A percentile compares a stretch with the other conserved stretches of the same genome.
These are phyloP conservation scores for Synanthedon formicaeformis DNA, from an alignment of 2,888 invertebrate genomes.

Conservation along the genomic window DNA sequence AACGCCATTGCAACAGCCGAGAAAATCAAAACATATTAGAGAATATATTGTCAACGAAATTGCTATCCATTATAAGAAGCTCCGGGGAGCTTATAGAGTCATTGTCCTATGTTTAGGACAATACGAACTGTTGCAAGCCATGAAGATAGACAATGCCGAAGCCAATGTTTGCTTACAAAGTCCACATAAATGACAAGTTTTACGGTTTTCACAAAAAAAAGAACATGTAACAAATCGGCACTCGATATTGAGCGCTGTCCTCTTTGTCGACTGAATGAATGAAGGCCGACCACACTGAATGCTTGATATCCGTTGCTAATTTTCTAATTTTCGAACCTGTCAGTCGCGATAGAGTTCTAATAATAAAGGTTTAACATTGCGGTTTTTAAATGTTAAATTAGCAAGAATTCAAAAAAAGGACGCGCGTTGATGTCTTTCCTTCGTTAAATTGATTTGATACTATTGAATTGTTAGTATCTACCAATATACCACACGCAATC, in stretches of 20 bases:
- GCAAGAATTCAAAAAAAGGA: neutral
- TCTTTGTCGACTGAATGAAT: constrained; percentile 41
- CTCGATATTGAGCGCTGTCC: constrained; percentile 7
- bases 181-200: constrained; percentile 25
- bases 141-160: constrained; percentile 19
- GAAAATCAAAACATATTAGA: constrained; percentile 68
- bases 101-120: constrained; percentile 31
- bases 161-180: constrained; percentile 38
- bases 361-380: constrained; percentile 10
- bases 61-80: constrained; percentile 44
- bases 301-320: constrained; percentile 58
- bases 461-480: too few species aligned
- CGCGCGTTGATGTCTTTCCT: constrained; percentile 7
- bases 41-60: constrained; percentile 53
- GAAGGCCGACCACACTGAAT: constrained; percentile 53
- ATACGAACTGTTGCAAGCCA: constrained; percentile 26
- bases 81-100: constrained; percentile 44
- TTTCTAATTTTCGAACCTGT: constrained; percentile 41
- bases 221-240: constrained; percentile 5
- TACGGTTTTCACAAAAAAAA: constrained; percentile 14
- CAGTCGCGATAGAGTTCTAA: constrained; percentile 16
- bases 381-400: neutral
- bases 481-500: too few species aligned
- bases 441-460: too few species aligned
- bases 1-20: constrained; percentile 31